Percentiles rank a stretch among this genome's conserved stretches.
phyloP scores from a whole-genome alignment of 2,113 vertebrate species.

The Syngnathoides biaculeatus region DNA sequence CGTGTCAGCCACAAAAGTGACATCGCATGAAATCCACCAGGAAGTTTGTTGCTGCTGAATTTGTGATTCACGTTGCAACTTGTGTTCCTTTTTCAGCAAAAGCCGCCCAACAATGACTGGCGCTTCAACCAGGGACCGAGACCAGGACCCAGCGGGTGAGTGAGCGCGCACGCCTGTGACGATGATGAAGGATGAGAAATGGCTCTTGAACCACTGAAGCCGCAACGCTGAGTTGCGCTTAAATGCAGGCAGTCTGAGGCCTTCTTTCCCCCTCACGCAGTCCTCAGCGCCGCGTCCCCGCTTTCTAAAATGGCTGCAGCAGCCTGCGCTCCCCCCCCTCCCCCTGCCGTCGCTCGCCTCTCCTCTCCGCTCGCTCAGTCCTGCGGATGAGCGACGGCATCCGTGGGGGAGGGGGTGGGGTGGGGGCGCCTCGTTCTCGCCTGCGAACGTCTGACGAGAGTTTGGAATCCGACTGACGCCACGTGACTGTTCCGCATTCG shows the following conservation, averaged over 20 bases:
- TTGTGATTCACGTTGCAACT: slow-evolving; percentile 33
- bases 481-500: background rate
- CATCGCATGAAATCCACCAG: background rate
- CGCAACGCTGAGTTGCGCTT: background rate
- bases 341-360: slow-evolving; percentile 27
- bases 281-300: slow-evolving; percentile 47
- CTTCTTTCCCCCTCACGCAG: background rate
- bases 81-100: slow-evolving; percentile 83
- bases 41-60: slow-evolving; percentile 14
- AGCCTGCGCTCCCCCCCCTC: slow-evolving; percentile 51
- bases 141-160: slow-evolving; percentile 97
- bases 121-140: slow-evolving; percentile 96
- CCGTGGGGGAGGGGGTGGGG: slow-evolving; percentile 49
- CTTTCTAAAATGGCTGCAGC: slow-evolving; percentile 70
- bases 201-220: background rate
- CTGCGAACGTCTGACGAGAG: slow-evolving; percentile 12
- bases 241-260: background rate
- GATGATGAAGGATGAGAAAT: slow-evolving; percentile 4
- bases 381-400: slow-evolving; percentile 60
- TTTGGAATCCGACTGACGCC: background rate
- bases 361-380: slow-evolving; percentile 62
- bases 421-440: slow-evolving; percentile 33
- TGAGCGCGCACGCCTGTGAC: slow-evolving; percentile 16
- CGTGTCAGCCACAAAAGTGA: slow-evolving; percentile 11
- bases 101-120: slow-evolving; percentile 94